Evolutionary conservation across 2,888 invertebrate species (phyloP).

Genomic region (Nomada hirtipes): DNA sequence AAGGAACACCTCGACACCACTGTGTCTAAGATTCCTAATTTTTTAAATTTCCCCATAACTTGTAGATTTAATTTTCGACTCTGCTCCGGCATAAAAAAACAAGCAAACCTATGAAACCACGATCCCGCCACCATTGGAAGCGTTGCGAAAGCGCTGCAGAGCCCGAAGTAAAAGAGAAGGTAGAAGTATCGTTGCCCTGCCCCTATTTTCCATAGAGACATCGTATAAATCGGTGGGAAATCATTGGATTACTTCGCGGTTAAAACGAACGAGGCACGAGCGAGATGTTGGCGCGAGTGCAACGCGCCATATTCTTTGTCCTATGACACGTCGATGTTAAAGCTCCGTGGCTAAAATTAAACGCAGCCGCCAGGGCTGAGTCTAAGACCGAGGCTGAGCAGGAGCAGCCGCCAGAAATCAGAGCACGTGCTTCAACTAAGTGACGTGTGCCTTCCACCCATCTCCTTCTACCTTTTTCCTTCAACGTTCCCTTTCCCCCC

Average conservation of each 20-base stretch:
- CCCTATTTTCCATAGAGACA: not conserved
- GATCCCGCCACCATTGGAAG: too few relatives aligned
- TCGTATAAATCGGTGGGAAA: not conserved
- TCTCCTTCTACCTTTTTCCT: conserved; percentile 51
- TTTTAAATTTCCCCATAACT: too few relatives aligned
- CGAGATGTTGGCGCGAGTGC: conserved; percentile 72
- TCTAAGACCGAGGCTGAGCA: conserved; percentile 77
- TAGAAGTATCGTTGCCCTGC: too few relatives aligned
- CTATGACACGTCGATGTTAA: conserved; percentile 79
- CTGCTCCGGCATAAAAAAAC: too few relatives aligned
- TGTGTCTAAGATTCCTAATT: too few relatives aligned
- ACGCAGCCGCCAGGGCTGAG: conserved; percentile 75
- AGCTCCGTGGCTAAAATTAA: conserved; percentile 80
- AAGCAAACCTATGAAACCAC: too few relatives aligned
- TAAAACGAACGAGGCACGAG: conserved; percentile 30
- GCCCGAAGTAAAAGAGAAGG: too few relatives aligned
- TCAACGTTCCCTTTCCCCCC: not conserved
- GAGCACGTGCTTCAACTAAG: conserved; percentile 82
- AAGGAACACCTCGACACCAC: too few relatives aligned
- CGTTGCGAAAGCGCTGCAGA: too few relatives aligned
- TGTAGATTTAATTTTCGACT: too few relatives aligned
- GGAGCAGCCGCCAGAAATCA: conserved; percentile 82
- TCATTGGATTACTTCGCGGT: not conserved
- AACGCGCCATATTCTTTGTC: conserved; percentile 79
- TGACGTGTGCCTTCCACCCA: conserved; percentile 80